phyloP scores from a whole-genome alignment of 2,113 vertebrate genomes.

The Ardeotis arabs region DNA sequence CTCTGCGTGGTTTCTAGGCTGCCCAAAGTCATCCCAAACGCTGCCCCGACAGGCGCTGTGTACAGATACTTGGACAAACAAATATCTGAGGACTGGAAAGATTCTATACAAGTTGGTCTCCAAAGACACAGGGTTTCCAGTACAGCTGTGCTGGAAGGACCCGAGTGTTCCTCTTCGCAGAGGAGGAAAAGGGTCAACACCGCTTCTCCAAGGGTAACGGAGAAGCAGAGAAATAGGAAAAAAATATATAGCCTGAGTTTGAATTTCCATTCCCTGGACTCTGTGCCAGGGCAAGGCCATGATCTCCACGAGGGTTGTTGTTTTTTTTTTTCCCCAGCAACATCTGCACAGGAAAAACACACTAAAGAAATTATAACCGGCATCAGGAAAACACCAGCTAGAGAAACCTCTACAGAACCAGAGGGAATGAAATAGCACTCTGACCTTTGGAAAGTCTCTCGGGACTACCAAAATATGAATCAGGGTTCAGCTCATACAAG shows the following conservation, averaged over 20 bases:
- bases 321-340: not conserved
- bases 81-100: not conserved
- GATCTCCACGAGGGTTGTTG: not conserved
- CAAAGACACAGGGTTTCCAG: not conserved
- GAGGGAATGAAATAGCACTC: not conserved
- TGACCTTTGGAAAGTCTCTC: not conserved
- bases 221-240: not conserved
- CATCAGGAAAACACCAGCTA: not conserved
- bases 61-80: not conserved
- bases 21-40: not conserved
- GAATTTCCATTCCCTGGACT: constrained; percentile 2
- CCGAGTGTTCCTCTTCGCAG: not conserved
- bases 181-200: not conserved
- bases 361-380: not conserved
- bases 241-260: not conserved
- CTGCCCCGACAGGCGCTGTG: not conserved
- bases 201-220: not conserved
- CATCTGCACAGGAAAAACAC: constrained; percentile 29
- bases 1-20: not conserved
- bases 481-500: not conserved
- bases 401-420: not conserved
- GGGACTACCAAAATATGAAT: not conserved
- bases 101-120: not conserved
- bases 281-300: not conserved
- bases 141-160: constrained; percentile 8